phyloP scores from a whole-genome alignment of 2,888 invertebrate genomes.

The Drosophila setosimentum region DNA sequence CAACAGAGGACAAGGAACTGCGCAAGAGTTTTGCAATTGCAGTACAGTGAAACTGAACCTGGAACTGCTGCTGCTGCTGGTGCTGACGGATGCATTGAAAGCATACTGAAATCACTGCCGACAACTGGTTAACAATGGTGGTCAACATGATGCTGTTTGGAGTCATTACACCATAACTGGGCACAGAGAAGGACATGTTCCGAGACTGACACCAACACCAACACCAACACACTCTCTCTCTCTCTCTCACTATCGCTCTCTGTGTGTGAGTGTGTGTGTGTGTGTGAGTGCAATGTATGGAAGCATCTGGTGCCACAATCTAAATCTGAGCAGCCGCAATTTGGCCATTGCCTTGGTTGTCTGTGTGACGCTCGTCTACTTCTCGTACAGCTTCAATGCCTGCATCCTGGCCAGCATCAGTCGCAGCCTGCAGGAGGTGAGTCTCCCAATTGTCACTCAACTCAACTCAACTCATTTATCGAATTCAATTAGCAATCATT shows the following conservation, averaged over 20 bases:
- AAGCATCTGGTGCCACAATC: slow-evolving; percentile 83
- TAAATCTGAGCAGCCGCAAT: slow-evolving; percentile 84
- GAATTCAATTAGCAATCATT: background rate
- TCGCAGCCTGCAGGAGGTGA: slow-evolving; percentile 86
- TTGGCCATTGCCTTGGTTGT: slow-evolving; percentile 85
- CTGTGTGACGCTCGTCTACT: slow-evolving; percentile 86
- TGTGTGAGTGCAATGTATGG: slow-evolving; percentile 73
- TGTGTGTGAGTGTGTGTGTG: slow-evolving; percentile 6
- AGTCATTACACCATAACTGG: slow-evolving; percentile 13
- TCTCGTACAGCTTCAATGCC: slow-evolving; percentile 88
- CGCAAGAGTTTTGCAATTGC: slow-evolving; percentile 15
- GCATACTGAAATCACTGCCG: background rate
- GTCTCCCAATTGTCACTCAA: background rate
- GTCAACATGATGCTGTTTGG: slow-evolving; percentile 20
- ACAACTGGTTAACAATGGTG: background rate
- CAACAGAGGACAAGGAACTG: slow-evolving; percentile 21
- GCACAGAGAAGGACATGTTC: background rate
- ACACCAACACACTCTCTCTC: background rate
- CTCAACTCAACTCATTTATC: background rate
- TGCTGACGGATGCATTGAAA: background rate
- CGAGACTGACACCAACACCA: slow-evolving; percentile 8
- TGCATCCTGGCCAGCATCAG: slow-evolving; percentile 87
- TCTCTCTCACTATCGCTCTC: background rate
- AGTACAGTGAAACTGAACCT: slow-evolving; percentile 7
- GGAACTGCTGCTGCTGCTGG: background rate